Base-by-base conservation (phyloP, 2,888 invertebrate genomes). In the Philonicus albiceps region DNA sequence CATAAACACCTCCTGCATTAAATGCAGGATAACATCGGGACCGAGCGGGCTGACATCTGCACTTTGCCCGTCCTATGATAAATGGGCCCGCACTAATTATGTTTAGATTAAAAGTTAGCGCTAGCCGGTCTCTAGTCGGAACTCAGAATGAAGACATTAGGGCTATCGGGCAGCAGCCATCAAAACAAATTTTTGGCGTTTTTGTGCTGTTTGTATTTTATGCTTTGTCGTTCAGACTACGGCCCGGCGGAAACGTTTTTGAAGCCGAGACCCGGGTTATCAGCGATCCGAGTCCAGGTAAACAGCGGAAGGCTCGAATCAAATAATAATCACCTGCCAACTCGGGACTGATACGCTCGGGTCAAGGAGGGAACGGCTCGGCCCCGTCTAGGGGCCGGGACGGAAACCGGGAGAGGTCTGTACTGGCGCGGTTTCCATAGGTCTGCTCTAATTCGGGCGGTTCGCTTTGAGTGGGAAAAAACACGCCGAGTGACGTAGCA, bases 1-100 rank as follows among this genome's bases (percentile, higher is more conserved):
- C 93, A 94, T 94, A 93, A 91, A 90, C 92, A 91, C 40, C 40
- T 87, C 72, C 53, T 86, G 75, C 43, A 49, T 27, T 34, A 49
- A 13, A 19, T 64, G 55, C 37, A 83, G 31, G 55, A 55, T 72
- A 72, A 64, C 43, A 78, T 19, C 78, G 27, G 43, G 34, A 16
- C 3, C 78, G n/a, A 27, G 43, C 22, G 30, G 34, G 13, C 81
- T 84, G 87, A 87, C 88, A 87, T 87, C 53, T 64, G 80, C 78
- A 83, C n/a, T 75, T 55, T 30, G n/a, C 81, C 81, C 72, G 55
- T 13, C 64, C 31, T 34, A 80, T 87, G 87, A 87, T 87, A 80
- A 86, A 87, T 87, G 84, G 86, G 83, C 83, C 72, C 76, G 75
- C 74, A 86, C 87, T 87, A 87, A 87, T 87, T 87, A 87, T 85